Base-by-base conservation (phyloP, 2,797 vertebrate species). In the Triplophysa bombifrons region DNA sequence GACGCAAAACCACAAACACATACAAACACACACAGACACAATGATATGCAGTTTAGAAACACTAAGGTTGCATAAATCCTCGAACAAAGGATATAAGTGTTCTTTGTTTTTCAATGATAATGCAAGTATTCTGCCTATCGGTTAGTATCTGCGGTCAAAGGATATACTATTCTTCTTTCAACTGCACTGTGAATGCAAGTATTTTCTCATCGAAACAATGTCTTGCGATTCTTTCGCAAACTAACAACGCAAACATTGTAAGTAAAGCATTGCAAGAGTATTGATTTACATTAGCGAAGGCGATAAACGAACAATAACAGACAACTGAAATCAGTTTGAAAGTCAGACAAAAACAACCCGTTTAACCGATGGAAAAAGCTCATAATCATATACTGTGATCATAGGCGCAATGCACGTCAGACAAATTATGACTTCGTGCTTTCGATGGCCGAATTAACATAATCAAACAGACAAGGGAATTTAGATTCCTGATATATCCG, bases 81-180 rank as follows among this genome's bases (percentile, higher is more conserved):
- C 10, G 67, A 55, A 81, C 73, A 76, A 80, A 78, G 71, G 25
- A 46, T 27, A 25, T 14, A 68, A 80, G 44, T 68, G 72, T 73
- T 73, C 67, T 63, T 71, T 55, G 58, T 63, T 71, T 14, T 61
- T 22, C 27, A 80, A 66, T 27, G 34, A 80, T 66, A 70, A 69
- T 27, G 17, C 25, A 30, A 58, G 56, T 25, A 63, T 70, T 63
- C 8, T n/a, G 1, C 34, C 17, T 64, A 64, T 64, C 61, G 19
- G 61, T 30, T 65, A 4, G 30, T 64, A 34, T 63, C 27, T 63
- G 2, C 44, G 51, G 58, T 70, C 27, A 4, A 63, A n/a, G 56
- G 56, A 77, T 77, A 60, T 38, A 38, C 16, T 25, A 22, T 61
- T 69, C 44, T 64, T 46, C 11, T 5, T 4, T 63, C 3, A 8